Base-by-base conservation (phyloP, 2,888 invertebrate species). In the Acrobasis consociella region DNA sequence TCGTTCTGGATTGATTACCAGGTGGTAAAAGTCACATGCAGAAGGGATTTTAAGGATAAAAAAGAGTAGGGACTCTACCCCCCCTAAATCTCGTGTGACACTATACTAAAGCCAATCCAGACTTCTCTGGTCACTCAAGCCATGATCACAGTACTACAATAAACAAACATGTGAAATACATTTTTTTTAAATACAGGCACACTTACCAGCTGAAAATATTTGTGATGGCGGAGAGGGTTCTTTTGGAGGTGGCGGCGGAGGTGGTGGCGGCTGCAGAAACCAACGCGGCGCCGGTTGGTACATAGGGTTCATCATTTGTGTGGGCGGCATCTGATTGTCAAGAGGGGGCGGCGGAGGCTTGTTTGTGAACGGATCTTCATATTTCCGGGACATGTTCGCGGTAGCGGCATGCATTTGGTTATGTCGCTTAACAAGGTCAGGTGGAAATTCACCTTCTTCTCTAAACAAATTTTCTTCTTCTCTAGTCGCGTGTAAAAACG, bases 401-500 rank as follows among this genome's bases (percentile, higher is more conserved):
- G 70, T 62, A 5, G 71, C 65, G 2, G 77, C 72, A 75, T 37
- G 17, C 56, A 84, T 80, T 0, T 80, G 77, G 2, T 81, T 74
- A 66, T 90, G 85, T 46, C 90, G 76, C 42, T 89, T 85, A 0
- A 74, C 71, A 5, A 91, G 68, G 0, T 83, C 80, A n/a, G 73
- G 71, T 1, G 91, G 91, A 60, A 89, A 75, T 64, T 80, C 76
- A 0, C 86, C 86, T 0, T 75, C 74, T 0, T 75, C 72, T 8
- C 80, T 63, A 71, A 90, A 91, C 7, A 82, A 68, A 59, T 72
- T 81, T 62, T 89, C 77, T 38, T 91, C 90, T 42, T 89, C 87
- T 49, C 80, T 80, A 0, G 84, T 79, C 0, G 85, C 73, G 55
- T 90, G 91, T 7, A 91, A 71, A 68, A 84, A 91, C 0, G 81